Conservation (phyloP, 2,888 invertebrate species). For the Epirrita christyi region DNA sequence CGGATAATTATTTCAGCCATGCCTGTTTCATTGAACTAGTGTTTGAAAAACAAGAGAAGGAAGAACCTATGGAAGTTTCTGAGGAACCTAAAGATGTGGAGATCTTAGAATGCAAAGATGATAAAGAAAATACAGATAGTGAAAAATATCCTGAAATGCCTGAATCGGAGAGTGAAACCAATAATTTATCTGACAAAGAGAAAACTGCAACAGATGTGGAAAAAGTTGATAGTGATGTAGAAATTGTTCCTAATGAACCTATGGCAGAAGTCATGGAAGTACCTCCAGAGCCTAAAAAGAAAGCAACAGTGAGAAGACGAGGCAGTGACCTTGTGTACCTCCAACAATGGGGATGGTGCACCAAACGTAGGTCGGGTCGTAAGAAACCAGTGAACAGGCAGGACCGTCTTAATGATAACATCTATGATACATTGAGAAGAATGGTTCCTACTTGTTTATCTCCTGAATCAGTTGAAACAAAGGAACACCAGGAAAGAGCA, state of each 20-base stretch:
- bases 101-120: conserved; percentile 52
- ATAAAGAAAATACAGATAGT: conserved; percentile 49
- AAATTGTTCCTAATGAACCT: conserved; percentile 50
- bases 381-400: conserved; percentile 83
- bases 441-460: conserved; percentile 86
- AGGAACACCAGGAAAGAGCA: conserved; percentile 73
- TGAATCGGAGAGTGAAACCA: conserved; percentile 68
- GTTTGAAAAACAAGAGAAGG: conserved; percentile 60
- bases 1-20: conserved; percentile 85
- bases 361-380: conserved; percentile 81
- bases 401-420: conserved; percentile 85
- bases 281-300: conserved; percentile 71
- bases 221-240: conserved; percentile 68
- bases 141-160: conserved; percentile 58
- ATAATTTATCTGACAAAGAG: conserved; percentile 75
- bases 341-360: conserved; percentile 92
- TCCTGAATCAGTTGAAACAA: conserved; percentile 70
- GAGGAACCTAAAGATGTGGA: conserved; percentile 63
- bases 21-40: conserved; percentile 73
- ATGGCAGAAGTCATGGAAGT: conserved; percentile 43
- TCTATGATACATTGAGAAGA: conserved; percentile 87
- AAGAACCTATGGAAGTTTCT: conserved; percentile 64
- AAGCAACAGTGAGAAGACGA: conserved; percentile 85
- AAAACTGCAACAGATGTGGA: conserved; percentile 68
- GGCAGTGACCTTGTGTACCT: conserved; percentile 89